phyloP scores from a whole-genome alignment of 2,888 invertebrate genomes.

The Apamea crenata region DNA sequence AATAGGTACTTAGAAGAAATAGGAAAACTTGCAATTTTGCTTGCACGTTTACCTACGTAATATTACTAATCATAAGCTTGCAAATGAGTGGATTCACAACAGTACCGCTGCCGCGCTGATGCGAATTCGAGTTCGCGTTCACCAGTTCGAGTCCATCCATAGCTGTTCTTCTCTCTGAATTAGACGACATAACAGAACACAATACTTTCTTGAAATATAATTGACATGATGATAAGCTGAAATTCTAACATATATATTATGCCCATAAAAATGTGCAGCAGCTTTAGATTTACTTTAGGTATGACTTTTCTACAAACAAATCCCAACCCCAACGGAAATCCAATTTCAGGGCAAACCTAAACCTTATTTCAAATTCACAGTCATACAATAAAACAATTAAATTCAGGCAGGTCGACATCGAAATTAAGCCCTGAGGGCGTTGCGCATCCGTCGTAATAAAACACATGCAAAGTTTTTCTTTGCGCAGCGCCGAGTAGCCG shows the following conservation, averaged over 20 bases:
- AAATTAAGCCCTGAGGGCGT: constrained; percentile 87
- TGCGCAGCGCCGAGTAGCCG: constrained; percentile 85
- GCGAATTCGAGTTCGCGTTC: not conserved
- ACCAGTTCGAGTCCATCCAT: not conserved
- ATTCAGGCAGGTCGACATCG: constrained; percentile 81
- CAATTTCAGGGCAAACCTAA: constrained; percentile 47
- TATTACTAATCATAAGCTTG: not conserved
- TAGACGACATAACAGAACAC: not conserved
- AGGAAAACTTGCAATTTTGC: not conserved
- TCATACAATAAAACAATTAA: constrained; percentile 85
- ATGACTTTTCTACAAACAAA: constrained; percentile 5
- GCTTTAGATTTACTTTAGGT: not conserved
- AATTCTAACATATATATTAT: not conserved
- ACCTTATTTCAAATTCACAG: constrained; percentile 73
- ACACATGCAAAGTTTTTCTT: constrained; percentile 90
- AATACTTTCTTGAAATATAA: not conserved
- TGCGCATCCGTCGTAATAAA: constrained; percentile 89
- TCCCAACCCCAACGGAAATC: constrained; percentile 20
- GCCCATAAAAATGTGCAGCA: not conserved
- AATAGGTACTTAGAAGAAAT: not conserved
- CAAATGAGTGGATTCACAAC: not conserved
- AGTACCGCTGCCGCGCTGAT: not conserved
- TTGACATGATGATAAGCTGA: not conserved
- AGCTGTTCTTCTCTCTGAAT: not conserved
- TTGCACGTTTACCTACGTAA: not conserved